These are phyloP conservation scores for Parazoanthus swiftii DNA, from an alignment of 92 coral and sea anemone genomes.

Conservation along the genomic window DNA sequence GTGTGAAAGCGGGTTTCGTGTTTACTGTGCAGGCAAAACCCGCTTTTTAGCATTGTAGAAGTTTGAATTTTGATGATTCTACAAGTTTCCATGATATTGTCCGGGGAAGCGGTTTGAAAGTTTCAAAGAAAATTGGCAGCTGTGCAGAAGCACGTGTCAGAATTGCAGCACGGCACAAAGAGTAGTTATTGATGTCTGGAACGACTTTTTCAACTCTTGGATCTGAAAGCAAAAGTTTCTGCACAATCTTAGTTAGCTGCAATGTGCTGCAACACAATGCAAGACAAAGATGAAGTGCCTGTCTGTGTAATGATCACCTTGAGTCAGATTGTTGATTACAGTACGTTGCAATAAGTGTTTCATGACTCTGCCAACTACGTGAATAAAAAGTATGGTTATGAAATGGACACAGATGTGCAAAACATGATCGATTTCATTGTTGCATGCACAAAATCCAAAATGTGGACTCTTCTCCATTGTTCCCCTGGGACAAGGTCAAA, in stretches of 20 bases:
- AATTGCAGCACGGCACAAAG: background rate
- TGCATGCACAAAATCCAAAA: slow-evolving; percentile 11
- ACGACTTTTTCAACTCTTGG: background rate
- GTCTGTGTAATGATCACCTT: background rate
- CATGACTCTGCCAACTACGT: background rate
- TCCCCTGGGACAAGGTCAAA: slow-evolving; percentile 26
- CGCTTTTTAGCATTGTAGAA: background rate
- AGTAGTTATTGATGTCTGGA: background rate
- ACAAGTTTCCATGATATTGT: slow-evolving; percentile 9
- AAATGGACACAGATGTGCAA: slow-evolving; percentile 20
- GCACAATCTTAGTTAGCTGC: background rate
- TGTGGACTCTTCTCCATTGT: background rate
- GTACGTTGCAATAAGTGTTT: background rate
- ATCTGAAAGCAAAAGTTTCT: background rate
- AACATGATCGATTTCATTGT: slow-evolving; percentile 15
- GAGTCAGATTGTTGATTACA: background rate
- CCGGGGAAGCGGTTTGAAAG: background rate
- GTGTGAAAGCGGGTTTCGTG: background rate
- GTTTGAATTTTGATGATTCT: slow-evolving; percentile 1
- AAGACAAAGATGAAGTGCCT: background rate
- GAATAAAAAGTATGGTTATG: background rate
- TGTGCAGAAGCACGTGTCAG: background rate
- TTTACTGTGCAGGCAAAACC: background rate
- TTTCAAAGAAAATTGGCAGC: background rate
- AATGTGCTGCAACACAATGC: background rate